Base-by-base conservation (phyloP, 2,113 vertebrate species). In the Perca fluviatilis region DNA sequence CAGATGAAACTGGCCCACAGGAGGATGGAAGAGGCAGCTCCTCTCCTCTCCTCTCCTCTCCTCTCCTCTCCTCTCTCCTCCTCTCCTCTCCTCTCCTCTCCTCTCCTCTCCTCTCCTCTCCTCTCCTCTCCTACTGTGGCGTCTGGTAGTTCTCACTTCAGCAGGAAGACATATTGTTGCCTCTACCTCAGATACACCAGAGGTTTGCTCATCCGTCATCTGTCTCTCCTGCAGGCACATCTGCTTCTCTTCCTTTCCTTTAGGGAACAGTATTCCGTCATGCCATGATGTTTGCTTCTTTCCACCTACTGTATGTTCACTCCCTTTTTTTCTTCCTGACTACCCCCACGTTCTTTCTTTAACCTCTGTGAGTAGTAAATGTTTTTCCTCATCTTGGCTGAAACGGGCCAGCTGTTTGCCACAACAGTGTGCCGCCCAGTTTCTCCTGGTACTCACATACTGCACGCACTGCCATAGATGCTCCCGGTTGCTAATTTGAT, bases 61-160 rank as follows among this genome's bases (percentile, higher is more conserved):
- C 58, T 74, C 50, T 73, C 30, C 16, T 23, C 67, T 87, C 23
- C 58, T 74, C 50, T 72, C 30, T 14, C 21, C 67, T 87, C 23
- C 58, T 74, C 50, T 72, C 30, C 16, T 23, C 67, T 87, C 23
- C 58, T 74, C 50, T 72, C 30, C 16, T 23, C 67, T 87, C 23
- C 58, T 74, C 50, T 72, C 30, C 16, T 23, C 67, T 87, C 23
- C 58, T 74, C 50, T 72, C 30, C 16, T 23, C 67, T 87, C 23
- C 58, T 74, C 67, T 87, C 23, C 58, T 74, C 50, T 73, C 30
- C 16, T 23, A 0, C 63, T 69, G 36, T 46, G 82, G 82, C 15
- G 25, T 79, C 89, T 93, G 91, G 74, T 89, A 51, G 60, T 84
- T 86, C 75, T 93, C 83, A 88, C 65, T 30, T 53, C 21, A 63